Conservation (phyloP, 2,113 vertebrate species). For the Dinomys branickii region DNA sequence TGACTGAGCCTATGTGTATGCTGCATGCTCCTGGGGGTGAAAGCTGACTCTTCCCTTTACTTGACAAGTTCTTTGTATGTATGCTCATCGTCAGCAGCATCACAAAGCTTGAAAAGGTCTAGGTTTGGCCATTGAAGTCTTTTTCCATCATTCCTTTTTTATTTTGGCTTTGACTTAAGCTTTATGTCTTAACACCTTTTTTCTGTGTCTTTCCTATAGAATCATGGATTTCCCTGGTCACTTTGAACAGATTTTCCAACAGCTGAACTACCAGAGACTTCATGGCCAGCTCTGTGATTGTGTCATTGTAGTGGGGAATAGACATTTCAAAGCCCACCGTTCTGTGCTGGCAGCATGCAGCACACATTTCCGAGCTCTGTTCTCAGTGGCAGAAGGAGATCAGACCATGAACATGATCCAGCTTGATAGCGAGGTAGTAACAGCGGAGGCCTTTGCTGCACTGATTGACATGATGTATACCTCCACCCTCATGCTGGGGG, state of each 20-base stretch:
- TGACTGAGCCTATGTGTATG: background rate
- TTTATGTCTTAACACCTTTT: background rate
- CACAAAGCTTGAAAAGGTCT: background rate
- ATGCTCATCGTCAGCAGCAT: background rate
- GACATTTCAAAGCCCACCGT: slow-evolving; percentile 98
- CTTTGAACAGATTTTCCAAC: slow-evolving; percentile 98
- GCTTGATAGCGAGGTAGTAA: slow-evolving; percentile 97
- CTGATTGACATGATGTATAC: slow-evolving; percentile 99
- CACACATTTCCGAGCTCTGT: slow-evolving; percentile 97
- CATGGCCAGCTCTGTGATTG: slow-evolving; percentile 98
- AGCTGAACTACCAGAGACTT: slow-evolving; percentile 97
- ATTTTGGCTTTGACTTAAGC: background rate
- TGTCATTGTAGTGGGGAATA: slow-evolving; percentile 95
- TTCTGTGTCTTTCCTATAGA: slow-evolving; percentile 81
- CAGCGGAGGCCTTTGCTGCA: slow-evolving; percentile 96
- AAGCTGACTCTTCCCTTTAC: background rate
- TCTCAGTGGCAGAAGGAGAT: slow-evolving; percentile 95
- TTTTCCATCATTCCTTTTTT: background rate
- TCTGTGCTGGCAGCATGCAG: slow-evolving; percentile 97
- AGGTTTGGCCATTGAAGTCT: background rate
- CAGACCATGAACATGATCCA: slow-evolving; percentile 98
- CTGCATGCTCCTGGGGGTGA: background rate
- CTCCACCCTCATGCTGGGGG: slow-evolving; percentile 97
- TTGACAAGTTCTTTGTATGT: background rate
- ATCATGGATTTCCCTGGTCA: slow-evolving; percentile 99